Conservation (phyloP, 2,797 vertebrate species). For the Siniperca obscura region DNA sequence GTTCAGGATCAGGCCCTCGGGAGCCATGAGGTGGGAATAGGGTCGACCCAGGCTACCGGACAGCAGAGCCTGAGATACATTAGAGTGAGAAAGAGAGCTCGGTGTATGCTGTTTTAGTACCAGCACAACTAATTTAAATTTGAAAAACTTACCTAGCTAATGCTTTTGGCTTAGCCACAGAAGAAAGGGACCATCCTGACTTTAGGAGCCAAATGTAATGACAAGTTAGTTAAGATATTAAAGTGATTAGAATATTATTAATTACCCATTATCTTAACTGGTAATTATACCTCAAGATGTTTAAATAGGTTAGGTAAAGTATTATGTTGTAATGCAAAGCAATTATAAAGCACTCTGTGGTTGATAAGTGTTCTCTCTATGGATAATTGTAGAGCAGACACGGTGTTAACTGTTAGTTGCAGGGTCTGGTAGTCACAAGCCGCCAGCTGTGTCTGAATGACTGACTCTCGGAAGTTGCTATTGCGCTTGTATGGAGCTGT, state of each 20-base stretch:
- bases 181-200: constrained; percentile 14
- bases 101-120: constrained; percentile 12
- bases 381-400: constrained; percentile 72
- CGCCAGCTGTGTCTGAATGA: constrained; percentile 73
- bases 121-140: constrained; percentile 35
- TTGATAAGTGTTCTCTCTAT: constrained; percentile 55
- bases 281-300: constrained; percentile 59
- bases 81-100: constrained; percentile 25
- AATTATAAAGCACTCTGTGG: constrained; percentile 54
- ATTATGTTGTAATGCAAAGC: constrained; percentile 41
- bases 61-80: constrained; percentile 40
- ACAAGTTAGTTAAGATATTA: constrained; percentile 39
- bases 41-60: constrained; percentile 70
- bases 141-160: constrained; percentile 4
- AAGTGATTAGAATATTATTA: constrained; percentile 54
- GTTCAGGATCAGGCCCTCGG: constrained; percentile 83
- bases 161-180: constrained; percentile 17
- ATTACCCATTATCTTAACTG: constrained; percentile 50
- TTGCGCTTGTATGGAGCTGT: constrained; percentile 74
- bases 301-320: constrained; percentile 56
- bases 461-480: constrained; percentile 71
- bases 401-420: constrained; percentile 67
- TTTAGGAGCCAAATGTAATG: constrained; percentile 31
- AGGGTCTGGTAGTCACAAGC: constrained; percentile 65
- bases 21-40: constrained; percentile 80